Conservation (phyloP, 2,888 invertebrate genomes). For the Lapara coniferarum region DNA sequence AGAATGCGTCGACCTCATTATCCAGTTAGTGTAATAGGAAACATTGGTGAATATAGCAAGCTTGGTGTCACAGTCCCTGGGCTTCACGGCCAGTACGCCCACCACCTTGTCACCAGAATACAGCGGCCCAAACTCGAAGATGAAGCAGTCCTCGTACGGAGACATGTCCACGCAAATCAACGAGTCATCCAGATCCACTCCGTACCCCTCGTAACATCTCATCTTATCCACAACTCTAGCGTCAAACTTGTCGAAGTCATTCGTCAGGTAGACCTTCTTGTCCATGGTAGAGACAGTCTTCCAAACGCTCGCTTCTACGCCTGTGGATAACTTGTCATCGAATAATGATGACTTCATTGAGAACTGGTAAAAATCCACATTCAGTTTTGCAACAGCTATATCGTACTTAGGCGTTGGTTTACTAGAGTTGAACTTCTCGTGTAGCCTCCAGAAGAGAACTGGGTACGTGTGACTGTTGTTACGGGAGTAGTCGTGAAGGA, state of each 20-base stretch:
- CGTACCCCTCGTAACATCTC: conserved; percentile 61
- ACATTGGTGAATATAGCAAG: conserved; percentile 55
- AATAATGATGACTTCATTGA: conserved; percentile 54
- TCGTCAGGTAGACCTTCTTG: conserved; percentile 62
- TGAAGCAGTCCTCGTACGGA: conserved; percentile 63
- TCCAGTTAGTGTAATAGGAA: conserved; percentile 50
- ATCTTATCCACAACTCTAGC: conserved; percentile 41
- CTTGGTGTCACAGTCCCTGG: conserved; percentile 60
- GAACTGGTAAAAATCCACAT: conserved; percentile 49
- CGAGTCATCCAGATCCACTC: conserved; percentile 55
- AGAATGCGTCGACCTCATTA: conserved; percentile 45
- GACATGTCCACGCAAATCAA: conserved; percentile 66
- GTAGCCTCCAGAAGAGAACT: conserved; percentile 65
- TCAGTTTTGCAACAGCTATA: conserved; percentile 69
- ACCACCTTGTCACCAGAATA: conserved; percentile 59
- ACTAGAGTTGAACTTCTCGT: conserved; percentile 60
- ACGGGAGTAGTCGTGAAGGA: conserved; percentile 60
- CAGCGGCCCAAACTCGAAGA: conserved; percentile 71
- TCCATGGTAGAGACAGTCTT: conserved; percentile 72
- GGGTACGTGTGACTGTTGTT: conserved; percentile 64
- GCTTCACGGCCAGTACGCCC: conserved; percentile 61
- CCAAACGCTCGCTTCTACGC: conserved; percentile 62
- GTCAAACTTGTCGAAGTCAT: conserved; percentile 59
- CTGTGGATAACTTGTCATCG: conserved; percentile 40
- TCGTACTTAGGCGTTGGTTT: conserved; percentile 52